phyloP scores from a whole-genome alignment of 2,113 vertebrate species.

The Plecotus auritus region DNA sequence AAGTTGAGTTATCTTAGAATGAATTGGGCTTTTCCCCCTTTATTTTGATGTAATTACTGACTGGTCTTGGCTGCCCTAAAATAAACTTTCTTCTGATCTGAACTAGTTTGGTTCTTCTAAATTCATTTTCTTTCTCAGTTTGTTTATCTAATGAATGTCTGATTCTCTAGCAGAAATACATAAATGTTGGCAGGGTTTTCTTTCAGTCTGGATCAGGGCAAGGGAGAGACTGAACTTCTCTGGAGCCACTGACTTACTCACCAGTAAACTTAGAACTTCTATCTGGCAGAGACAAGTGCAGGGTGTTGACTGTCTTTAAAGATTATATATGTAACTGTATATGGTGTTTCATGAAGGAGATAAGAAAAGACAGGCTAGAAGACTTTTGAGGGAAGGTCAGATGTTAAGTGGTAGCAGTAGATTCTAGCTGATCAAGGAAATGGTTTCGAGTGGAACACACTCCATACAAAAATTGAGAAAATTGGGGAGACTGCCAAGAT shows the following conservation, averaged over 20 bases:
- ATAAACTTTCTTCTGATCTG: neutral
- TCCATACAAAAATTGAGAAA: neutral
- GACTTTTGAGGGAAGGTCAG: neutral
- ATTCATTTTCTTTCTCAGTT: neutral
- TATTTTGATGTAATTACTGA: neutral
- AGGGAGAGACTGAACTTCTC: neutral
- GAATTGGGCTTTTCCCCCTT: too few species aligned
- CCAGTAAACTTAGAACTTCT: neutral
- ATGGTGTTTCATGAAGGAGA: neutral
- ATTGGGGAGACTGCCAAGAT: neutral
- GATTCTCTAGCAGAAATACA: neutral
- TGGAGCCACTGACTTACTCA: neutral
- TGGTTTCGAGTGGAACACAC: neutral
- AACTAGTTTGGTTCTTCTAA: neutral
- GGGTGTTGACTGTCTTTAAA: neutral
- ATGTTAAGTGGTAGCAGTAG: neutral
- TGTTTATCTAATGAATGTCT: neutral
- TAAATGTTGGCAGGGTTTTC: neutral
- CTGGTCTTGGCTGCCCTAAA: neutral
- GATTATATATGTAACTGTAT: neutral
- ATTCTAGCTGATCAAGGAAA: neutral
- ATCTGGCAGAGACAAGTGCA: neutral
- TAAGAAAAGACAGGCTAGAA: neutral
- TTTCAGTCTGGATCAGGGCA: neutral
- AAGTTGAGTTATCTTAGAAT: neutral